These are phyloP conservation scores for Sphaerodactylus townsendi DNA, from an alignment of 2,113 vertebrate species.

Conservation along the genomic window DNA sequence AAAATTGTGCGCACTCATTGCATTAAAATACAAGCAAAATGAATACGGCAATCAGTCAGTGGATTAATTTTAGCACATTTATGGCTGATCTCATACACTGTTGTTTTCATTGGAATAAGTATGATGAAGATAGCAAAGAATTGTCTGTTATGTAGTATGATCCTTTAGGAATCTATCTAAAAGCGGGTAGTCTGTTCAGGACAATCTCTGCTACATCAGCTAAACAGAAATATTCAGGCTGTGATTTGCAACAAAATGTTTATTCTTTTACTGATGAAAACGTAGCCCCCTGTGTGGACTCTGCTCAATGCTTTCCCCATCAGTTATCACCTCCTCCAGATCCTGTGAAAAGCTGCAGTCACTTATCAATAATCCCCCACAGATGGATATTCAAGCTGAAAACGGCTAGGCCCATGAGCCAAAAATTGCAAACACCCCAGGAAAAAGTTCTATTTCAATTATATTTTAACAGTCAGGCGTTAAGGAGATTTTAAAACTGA, in stretches of 20 bases:
- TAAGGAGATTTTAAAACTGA: neutral
- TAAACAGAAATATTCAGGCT: neutral
- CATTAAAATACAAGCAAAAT: neutral
- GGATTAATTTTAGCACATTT: neutral
- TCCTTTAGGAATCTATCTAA: neutral
- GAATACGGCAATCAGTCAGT: neutral
- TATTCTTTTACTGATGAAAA: neutral
- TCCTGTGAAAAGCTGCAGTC: neutral
- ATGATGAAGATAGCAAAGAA: neutral
- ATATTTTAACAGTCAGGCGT: neutral
- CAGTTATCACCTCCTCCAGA: neutral
- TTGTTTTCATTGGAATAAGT: neutral
- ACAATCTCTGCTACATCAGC: neutral
- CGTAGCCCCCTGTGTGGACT: neutral
- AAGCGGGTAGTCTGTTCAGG: neutral
- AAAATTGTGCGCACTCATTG: too few species aligned
- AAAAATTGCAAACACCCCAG: neutral
- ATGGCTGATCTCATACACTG: neutral
- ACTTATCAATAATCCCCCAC: neutral
- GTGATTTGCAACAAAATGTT: neutral
- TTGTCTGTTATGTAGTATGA: neutral
- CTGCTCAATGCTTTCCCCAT: neutral
- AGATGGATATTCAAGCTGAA: conserved; percentile 4
- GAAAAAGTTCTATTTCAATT: neutral
- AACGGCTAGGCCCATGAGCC: neutral